phyloP scores from a whole-genome alignment of 2,113 vertebrate species.

The Austrofundulus limnaeus region DNA sequence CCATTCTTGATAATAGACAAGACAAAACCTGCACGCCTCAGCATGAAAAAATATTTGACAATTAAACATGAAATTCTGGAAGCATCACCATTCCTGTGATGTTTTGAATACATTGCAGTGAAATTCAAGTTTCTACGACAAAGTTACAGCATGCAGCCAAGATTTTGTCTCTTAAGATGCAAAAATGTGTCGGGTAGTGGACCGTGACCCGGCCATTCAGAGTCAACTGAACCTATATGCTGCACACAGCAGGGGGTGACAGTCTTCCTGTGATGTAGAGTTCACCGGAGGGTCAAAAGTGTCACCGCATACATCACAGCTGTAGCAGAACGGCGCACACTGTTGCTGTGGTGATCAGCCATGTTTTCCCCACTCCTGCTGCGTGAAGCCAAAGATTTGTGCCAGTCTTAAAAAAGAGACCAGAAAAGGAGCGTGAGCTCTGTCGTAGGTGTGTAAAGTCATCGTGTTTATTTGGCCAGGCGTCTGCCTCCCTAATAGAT shows the following conservation, averaged over 20 bases:
- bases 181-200: slow-evolving; percentile 20
- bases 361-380: slow-evolving; percentile 55
- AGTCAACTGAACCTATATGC: slow-evolving; percentile 29
- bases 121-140: slow-evolving; percentile 12
- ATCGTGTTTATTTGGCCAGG: slow-evolving; percentile 62
- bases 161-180: slow-evolving; percentile 16
- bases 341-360: slow-evolving; percentile 71
- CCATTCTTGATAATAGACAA: slow-evolving; percentile 12
- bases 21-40: neutral
- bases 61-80: neutral
- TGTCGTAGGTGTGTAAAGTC: slow-evolving; percentile 29
- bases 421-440: slow-evolving; percentile 57
- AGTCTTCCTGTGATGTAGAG: slow-evolving; percentile 62
- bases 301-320: slow-evolving; percentile 79
- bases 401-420: slow-evolving; percentile 46
- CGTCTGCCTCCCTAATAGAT: slow-evolving; percentile 23
- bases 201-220: slow-evolving; percentile 9
- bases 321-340: slow-evolving; percentile 74
- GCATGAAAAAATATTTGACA: neutral
- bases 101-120: no score
- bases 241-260: slow-evolving; percentile 13
- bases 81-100: no score
- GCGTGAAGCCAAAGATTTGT: slow-evolving; percentile 69
- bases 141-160: slow-evolving; percentile 3
- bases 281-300: slow-evolving; percentile 76